A percentile compares a stretch with the other conserved stretches of the same genome.
Evolutionary conservation across 2,113 vertebrate species (phyloP).

Genomic region (Noturus placidus): DNA sequence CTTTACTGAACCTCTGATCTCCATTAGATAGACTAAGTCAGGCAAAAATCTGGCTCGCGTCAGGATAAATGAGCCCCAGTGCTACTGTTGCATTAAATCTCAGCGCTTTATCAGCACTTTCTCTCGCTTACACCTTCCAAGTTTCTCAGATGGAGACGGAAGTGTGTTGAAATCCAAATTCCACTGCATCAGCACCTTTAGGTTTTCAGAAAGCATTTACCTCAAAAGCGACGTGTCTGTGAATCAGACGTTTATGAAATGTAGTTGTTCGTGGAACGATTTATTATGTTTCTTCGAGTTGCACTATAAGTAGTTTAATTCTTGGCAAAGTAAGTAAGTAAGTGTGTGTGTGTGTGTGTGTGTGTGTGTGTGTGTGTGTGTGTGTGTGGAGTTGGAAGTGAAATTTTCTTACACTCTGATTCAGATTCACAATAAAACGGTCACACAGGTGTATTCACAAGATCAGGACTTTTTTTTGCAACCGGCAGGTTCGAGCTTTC

Average conservation of each 20-base stretch:
- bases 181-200: conserved; percentile 7
- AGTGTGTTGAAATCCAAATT: neutral
- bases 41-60: conserved; percentile 19
- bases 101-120: conserved; percentile 33
- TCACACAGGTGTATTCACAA: neutral
- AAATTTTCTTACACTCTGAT: neutral
- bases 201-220: neutral
- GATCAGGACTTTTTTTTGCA: neutral
- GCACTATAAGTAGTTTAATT: neutral
- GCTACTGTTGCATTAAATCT: conserved; percentile 16
- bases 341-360: neutral
- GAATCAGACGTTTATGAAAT: conserved; percentile 2
- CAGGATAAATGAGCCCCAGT: conserved; percentile 19
- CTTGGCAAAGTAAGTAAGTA: neutral
- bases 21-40: conserved; percentile 41
- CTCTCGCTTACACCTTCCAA: neutral
- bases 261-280: neutral
- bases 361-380: neutral
- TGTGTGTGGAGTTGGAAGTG: neutral
- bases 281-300: neutral
- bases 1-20: conserved; percentile 48
- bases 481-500: neutral
- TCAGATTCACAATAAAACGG: neutral
- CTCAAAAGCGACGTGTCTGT: neutral
- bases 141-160: neutral